Conservation (phyloP, 2,888 invertebrate species). For the Sympetrum striolatum region DNA sequence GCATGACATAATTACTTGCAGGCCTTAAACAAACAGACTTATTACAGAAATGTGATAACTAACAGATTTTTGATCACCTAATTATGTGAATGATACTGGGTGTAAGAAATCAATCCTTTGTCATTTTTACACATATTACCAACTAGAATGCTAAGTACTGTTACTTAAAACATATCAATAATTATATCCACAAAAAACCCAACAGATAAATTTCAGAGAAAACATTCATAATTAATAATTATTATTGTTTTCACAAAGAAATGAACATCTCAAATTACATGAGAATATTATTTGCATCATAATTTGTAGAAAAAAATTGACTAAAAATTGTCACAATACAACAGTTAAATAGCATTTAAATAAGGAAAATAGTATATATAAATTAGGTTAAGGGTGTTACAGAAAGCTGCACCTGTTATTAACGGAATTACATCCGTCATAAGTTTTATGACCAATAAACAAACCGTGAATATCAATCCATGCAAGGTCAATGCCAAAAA, state of each 20-base stretch:
- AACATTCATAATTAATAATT: neutral
- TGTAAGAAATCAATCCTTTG: neutral
- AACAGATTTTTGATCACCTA: too few relatives aligned
- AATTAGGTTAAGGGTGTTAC: neutral
- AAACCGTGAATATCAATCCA: neutral
- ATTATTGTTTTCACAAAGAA: neutral
- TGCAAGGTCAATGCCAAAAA: conserved; percentile 7
- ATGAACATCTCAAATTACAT: neutral
- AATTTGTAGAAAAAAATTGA: neutral
- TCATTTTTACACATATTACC: neutral
- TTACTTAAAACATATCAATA: neutral
- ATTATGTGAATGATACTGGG: neutral
- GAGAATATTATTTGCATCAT: neutral
- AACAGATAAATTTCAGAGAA: neutral
- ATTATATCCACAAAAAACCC: neutral
- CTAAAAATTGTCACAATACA: conserved; percentile 6
- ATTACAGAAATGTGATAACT: too few relatives aligned
- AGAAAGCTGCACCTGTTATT: conserved; percentile 28
- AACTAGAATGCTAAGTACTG: neutral
- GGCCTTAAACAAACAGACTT: too few relatives aligned
- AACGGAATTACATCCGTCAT: neutral
- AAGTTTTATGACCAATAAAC: neutral
- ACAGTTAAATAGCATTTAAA: too few relatives aligned
- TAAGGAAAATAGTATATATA: neutral
- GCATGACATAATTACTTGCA: too few relatives aligned